phyloP scores from a whole-genome alignment of 1,140 invertebrate species.

The Phymorhynchus buccinoides region DNA sequence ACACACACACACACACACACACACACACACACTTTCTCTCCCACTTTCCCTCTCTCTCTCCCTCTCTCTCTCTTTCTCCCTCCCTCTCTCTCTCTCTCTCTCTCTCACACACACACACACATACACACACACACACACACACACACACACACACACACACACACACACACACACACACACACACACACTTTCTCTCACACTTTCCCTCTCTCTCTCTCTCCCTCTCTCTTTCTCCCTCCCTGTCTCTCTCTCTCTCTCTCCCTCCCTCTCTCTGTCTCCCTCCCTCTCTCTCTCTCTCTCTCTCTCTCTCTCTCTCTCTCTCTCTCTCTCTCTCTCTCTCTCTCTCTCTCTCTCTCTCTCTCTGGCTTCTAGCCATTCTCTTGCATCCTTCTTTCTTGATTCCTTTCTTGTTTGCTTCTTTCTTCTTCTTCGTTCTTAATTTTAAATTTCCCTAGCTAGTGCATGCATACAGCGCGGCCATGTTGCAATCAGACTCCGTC shows the following conservation, averaged over 20 bases:
- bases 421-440: neutral
- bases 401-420: too few species aligned
- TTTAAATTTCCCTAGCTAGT: neutral
- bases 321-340: neutral
- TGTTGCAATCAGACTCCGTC: too few species aligned
- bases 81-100: neutral
- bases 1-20: too few species aligned
- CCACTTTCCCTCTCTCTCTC: neutral
- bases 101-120: neutral
- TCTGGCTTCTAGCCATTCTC: neutral
- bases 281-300: neutral
- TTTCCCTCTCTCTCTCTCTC: neutral
- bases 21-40: too few species aligned
- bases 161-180: neutral
- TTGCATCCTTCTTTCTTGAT: neutral
- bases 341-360: too few species aligned
- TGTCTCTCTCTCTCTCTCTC: neutral
- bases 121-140: neutral
- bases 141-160: neutral
- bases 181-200: too few species aligned
- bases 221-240: neutral
- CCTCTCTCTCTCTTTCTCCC: neutral
- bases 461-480: too few species aligned
- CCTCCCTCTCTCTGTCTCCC: neutral
- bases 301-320: neutral